Base-by-base conservation (phyloP, 92 coral and sea anemone genomes). In the Anthopleura xanthogrammica region DNA sequence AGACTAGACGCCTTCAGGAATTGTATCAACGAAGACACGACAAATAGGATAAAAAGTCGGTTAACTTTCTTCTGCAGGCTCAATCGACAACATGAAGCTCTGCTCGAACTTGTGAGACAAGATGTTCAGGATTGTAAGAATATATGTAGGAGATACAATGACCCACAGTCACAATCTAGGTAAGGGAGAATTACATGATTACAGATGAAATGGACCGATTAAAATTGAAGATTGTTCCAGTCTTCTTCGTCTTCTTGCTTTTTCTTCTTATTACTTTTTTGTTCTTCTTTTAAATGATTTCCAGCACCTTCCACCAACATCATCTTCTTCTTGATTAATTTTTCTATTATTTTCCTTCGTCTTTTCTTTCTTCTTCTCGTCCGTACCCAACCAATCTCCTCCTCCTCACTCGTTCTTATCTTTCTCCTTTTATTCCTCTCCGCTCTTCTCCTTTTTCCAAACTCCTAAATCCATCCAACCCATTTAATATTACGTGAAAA, bases 101-200 rank as follows among this genome's bases (percentile, higher is more conserved):
- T 97, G 72, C 74, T 97, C 73, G 98, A 91, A 17, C 94, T 92
- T 22, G 95, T 97, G 22, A 77, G 98, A 70, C 93, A 97, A 52
- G 99, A 97, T 72, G 94, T 95, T 7, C 98, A 97, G 83, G 99
- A 97, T 16, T 97, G 99, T 75, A 92, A 93, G 78, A 89, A 93
- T 24, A 97, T 94, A 60, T 97, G 99, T 80, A 89, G 93, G 75
- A 90, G 87, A 83, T 92, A 92, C 52, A 88, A 87, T 52, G 95
- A 94, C 58, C 88, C 89, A 7, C 91, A 87, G 41, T 86, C 92
- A 5, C 92, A 89, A 58, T 83, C 94, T 78, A 94, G 94, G 99
- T 97, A 84, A 55, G 76, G 12, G 16, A 60, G 54, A 56, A 43
- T 60, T 79, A 68, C 46, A 41, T 85, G 79, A 42, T 85, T 24